Evolutionary conservation across 2,888 invertebrate species (phyloP).

Genomic region (Tetragnatha montana): DNA sequence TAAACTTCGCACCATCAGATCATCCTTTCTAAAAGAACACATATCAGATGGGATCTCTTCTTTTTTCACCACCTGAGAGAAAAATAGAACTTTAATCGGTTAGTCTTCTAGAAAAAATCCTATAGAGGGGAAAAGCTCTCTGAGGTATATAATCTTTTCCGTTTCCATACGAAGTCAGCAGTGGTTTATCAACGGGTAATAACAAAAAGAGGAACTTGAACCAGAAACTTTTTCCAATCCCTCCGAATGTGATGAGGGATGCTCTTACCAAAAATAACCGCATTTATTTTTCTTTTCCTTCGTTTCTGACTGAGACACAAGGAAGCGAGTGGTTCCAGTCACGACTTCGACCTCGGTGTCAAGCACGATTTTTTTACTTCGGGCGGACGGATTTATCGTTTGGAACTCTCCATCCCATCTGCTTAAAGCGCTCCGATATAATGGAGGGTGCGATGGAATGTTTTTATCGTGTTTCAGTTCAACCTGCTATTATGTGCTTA

Average conservation of each 20-base stretch:
- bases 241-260: background rate
- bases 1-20: background rate
- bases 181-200: background rate
- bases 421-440: background rate
- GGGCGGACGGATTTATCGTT: background rate
- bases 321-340: conserved; percentile 4
- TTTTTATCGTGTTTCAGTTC: background rate
- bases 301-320: background rate
- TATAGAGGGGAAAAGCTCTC: background rate
- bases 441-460: background rate
- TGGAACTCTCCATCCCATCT: background rate
- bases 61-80: background rate
- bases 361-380: background rate
- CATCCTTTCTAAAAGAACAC: background rate
- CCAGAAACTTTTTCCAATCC: background rate
- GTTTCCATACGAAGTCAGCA: background rate
- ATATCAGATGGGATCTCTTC: background rate
- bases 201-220: background rate
- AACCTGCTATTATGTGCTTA: background rate
- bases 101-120: background rate
- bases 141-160: background rate
- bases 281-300: conserved; percentile 2
- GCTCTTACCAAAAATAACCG: conserved; percentile 10
- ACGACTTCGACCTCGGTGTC: conserved; percentile 25
- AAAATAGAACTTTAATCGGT: background rate